A percentile compares a stretch with the other conserved stretches of the same genome.
These are phyloP conservation scores for Tachuris rubrigastra DNA, from an alignment of 2,113 vertebrate genomes.

Conservation along the genomic window DNA sequence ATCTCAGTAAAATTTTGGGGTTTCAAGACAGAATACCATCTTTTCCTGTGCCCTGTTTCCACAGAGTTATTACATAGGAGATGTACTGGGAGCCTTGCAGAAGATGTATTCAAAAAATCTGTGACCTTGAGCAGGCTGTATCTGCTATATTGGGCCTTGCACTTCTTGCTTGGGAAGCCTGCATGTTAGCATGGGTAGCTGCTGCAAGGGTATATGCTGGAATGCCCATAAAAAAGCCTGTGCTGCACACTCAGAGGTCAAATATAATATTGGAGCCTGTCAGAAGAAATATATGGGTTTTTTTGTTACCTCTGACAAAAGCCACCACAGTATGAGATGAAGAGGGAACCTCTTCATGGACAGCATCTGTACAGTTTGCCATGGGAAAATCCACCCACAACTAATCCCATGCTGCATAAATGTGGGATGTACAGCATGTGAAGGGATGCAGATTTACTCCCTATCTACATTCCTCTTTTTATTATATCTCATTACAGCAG, in stretches of 20 bases:
- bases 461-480: background rate
- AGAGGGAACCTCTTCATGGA: background rate
- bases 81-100: background rate
- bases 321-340: background rate
- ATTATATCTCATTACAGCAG: background rate
- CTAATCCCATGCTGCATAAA: background rate
- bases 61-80: background rate
- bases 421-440: fast-evolving
- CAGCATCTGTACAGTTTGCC: fast-evolving
- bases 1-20: background rate
- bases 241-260: background rate
- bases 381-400: background rate
- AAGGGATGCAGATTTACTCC: background rate
- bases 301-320: background rate
- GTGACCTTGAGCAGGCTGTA: background rate
- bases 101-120: background rate
- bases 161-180: background rate
- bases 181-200: background rate
- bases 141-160: background rate
- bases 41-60: background rate
- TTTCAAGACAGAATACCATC: background rate
- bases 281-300: fast-evolving
- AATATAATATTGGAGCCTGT: background rate
- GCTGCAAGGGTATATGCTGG: background rate
- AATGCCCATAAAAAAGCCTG: background rate